Evolutionary conservation across 2,113 vertebrate species (phyloP).

Genomic region (Sceloporus undulatus): DNA sequence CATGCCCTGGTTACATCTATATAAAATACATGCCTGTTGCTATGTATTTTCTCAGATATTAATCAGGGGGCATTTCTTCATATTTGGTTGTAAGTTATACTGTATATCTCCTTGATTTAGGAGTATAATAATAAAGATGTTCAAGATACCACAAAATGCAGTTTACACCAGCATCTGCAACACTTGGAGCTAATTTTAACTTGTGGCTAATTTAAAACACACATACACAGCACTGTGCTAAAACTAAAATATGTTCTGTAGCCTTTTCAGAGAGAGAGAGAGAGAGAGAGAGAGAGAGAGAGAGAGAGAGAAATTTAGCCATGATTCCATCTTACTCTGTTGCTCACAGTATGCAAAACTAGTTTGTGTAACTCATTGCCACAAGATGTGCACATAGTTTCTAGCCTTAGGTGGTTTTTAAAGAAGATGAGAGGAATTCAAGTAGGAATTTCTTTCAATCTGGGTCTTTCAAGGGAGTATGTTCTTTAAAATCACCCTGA

Average conservation of each 20-base stretch:
- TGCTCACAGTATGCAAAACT: neutral
- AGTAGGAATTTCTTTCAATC: neutral
- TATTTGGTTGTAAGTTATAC: neutral
- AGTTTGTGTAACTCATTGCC: neutral
- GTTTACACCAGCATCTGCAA: neutral
- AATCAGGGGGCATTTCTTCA: neutral
- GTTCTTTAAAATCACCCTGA: no score
- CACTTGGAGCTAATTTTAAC: slow-evolving; percentile 9
- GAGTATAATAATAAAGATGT: slow-evolving; percentile 4
- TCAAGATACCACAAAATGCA: neutral
- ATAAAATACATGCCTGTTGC: neutral
- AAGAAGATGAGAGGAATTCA: neutral
- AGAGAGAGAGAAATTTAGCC: neutral
- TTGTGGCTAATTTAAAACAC: neutral
- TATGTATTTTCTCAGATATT: neutral
- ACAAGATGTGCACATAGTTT: neutral
- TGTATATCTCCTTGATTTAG: neutral
- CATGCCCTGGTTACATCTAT: neutral
- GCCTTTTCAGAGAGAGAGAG: neutral
- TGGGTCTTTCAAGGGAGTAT: no score
- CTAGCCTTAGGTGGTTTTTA: neutral
- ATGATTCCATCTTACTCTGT: neutral
- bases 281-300: neutral
- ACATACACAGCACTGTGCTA: neutral
- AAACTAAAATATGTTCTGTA: neutral